Base-by-base conservation (phyloP, 2,797 vertebrate genomes). In the Crax fasciolata region DNA sequence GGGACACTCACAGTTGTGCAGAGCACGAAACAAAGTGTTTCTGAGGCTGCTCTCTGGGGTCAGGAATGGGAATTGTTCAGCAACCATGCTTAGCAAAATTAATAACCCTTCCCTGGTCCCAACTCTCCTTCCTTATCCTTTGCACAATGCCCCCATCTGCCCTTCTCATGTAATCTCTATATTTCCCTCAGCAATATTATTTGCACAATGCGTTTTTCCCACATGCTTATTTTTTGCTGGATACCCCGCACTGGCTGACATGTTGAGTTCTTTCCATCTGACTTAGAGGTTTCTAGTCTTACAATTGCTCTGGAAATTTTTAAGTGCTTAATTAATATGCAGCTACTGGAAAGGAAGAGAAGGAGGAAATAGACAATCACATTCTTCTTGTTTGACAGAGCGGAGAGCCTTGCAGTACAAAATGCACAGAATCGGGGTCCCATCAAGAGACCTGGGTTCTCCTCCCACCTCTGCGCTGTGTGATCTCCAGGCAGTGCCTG, bases 231-330 rank as follows among this genome's bases (percentile, higher is more conserved):
- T 94, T 91, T 91, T 84, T 88, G 59, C 76, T 95, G 94, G 84
- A 80, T 91, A 6, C 68, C 87, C 92, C 39, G 23, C 32, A 1
- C 48, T 46, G 84, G 70, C 89, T 88, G 79, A 84, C 90, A 89
- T 67, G 13, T 86, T 90, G 57, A 71, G 82, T 88, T 93, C 87
- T 87, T 97, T 94, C 91, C 93, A 67, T 94, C 87, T 94, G 87
- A 96, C 72, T 95, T 93, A 46, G 78, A 93, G 74, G 51, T 88
- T 94, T 94, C 91, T 94, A 73, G n/a, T 93, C 89, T 93, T 90
- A 73, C 35, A 92, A 6, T 86, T 87, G 38, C 55, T 79, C 82
- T 95, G 93, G 91, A 90, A 93, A 95, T 92, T 93, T 59, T 2
- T 49, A 58, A 96, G 89, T 24, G 55, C 85, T 93, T 87, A 90